A percentile compares a stretch with the other conserved stretches of the same genome.
Evolutionary conservation across 2,797 vertebrate species (phyloP).

Genomic region (Gymnodraco acuticeps): DNA sequence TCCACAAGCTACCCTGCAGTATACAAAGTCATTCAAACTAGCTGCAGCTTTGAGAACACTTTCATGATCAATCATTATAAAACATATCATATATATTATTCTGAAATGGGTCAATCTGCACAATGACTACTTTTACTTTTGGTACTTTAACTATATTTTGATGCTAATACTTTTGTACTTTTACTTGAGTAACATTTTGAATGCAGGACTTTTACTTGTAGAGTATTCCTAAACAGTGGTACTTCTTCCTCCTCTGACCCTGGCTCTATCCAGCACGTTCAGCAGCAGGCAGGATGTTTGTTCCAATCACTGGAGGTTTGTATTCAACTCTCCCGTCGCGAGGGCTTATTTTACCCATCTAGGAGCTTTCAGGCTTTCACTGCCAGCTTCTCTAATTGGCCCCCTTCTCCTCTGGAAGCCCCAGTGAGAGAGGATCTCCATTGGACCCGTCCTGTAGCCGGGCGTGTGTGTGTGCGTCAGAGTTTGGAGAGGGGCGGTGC

Average conservation of each 20-base stretch:
- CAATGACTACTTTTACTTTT: too few species aligned
- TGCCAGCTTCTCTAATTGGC: constrained; percentile 50
- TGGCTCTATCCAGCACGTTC: neutral
- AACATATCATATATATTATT: too few species aligned
- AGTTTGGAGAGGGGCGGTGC: constrained; percentile 74
- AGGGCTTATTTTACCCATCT: constrained; percentile 11
- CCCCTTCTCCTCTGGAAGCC: constrained; percentile 59
- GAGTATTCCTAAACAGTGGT: too few species aligned
- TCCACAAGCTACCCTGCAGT: too few species aligned
- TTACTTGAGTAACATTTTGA: too few species aligned
- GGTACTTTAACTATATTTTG: too few species aligned
- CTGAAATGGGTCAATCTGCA: too few species aligned
- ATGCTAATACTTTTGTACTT: too few species aligned
- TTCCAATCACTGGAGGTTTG: neutral
- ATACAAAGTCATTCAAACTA: too few species aligned
- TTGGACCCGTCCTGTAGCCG: constrained; percentile 51
- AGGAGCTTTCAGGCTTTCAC: constrained; percentile 15
- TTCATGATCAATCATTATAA: too few species aligned
- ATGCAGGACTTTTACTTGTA: too few species aligned
- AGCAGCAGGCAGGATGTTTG: constrained; percentile 3
- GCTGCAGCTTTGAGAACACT: too few species aligned
- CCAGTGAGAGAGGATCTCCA: constrained; percentile 70
- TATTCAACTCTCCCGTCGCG: neutral
- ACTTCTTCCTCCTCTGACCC: neutral
- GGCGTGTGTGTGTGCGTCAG: constrained; percentile 84